Conservation (phyloP, 1,140 invertebrate species). For the Caenorhabditis briggsae region DNA sequence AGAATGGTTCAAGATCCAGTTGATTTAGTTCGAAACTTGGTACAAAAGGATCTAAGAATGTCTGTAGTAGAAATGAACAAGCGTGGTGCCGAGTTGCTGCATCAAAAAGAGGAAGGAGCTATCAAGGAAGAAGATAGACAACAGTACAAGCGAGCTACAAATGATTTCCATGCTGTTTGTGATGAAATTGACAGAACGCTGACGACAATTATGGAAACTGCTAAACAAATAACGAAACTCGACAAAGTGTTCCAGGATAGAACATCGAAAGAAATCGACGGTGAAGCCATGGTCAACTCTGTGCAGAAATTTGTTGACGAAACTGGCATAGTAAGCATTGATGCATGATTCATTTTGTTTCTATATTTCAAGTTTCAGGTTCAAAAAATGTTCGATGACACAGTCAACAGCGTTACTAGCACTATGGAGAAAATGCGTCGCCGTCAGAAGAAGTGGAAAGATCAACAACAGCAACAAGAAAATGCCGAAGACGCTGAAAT, state of each 20-base stretch:
- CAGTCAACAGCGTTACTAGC: not conserved
- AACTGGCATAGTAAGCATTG: not conserved
- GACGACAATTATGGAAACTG: conserved; percentile 30
- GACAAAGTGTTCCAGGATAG: conserved; percentile 24
- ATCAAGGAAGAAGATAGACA: not conserved
- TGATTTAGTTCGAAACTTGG: conserved; percentile 19
- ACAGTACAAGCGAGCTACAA: not conserved
- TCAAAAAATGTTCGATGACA: conserved; percentile 43
- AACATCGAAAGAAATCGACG: not conserved
- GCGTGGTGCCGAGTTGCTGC: not conserved
- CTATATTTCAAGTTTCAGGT: not conserved
- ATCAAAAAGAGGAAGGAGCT: not conserved
- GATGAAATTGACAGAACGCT: conserved; percentile 22
- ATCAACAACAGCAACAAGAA: not conserved
- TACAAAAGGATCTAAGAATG: conserved; percentile 38
- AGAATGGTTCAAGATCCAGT: conserved; percentile 43
- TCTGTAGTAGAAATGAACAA: conserved; percentile 35
- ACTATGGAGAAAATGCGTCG: conserved; percentile 22
- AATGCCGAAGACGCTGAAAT: not conserved
- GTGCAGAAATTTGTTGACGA: conserved; percentile 15
- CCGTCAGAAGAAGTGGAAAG: conserved; percentile 27
- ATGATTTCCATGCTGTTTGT: conserved; percentile 40
- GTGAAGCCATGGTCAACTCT: conserved; percentile 17
- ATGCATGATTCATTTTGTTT: not conserved
- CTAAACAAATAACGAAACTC: conserved; percentile 24